phyloP scores from a whole-genome alignment of 2,888 invertebrate species.

The Caradrina clavipalpis region DNA sequence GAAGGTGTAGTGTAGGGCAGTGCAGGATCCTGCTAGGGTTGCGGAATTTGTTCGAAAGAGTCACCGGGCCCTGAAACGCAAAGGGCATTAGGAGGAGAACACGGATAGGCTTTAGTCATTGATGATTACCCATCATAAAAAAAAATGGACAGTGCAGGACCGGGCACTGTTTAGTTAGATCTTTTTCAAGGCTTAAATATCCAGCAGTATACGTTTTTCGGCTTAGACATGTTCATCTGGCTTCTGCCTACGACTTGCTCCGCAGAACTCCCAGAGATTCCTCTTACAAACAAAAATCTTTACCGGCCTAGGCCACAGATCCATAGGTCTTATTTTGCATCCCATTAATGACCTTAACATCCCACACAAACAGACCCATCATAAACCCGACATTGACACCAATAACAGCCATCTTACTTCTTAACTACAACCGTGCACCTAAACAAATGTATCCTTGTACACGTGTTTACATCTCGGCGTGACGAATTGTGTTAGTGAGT shows the following conservation, averaged over 20 bases:
- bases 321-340: neutral
- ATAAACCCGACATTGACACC: constrained; percentile 33
- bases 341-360: neutral
- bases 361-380: neutral
- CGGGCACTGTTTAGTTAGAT: neutral
- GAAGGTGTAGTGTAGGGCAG: neutral
- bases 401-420: constrained; percentile 29
- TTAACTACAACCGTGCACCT: constrained; percentile 24
- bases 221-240: neutral
- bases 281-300: no score
- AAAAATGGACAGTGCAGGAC: neutral
- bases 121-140: no score
- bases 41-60: no score
- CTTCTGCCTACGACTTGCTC: no score
- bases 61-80: no score
- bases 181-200: neutral
- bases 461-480: constrained; percentile 59
- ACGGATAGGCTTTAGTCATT: no score
- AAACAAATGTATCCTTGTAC: constrained; percentile 55
- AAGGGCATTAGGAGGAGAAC: no score
- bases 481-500: constrained; percentile 60
- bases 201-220: no score
- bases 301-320: neutral
- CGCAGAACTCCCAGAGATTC: no score
- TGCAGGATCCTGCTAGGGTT: no score